phyloP scores from a whole-genome alignment of 2,113 vertebrate species.

The Dipodomys stephensi region DNA sequence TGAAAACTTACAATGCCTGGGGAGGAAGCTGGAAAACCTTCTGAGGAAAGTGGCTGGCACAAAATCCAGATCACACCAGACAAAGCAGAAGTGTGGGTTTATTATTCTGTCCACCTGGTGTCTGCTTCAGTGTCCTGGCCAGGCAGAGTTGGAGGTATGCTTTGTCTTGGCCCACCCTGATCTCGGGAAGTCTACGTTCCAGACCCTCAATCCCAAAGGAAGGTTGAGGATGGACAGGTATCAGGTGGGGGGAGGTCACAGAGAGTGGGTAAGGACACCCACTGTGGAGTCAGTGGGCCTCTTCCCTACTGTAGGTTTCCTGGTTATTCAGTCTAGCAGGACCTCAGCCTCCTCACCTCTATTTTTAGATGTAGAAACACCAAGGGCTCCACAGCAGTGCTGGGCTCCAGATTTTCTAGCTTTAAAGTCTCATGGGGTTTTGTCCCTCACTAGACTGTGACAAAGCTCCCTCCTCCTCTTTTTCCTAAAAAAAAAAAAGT shows the following conservation, averaged over 20 bases:
- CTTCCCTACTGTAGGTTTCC: background rate
- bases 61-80: background rate
- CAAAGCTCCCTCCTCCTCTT: background rate
- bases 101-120: background rate
- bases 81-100: rapidly evolving
- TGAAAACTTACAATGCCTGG: background rate
- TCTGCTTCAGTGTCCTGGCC: background rate
- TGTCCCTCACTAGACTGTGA: background rate
- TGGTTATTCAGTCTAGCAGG: background rate
- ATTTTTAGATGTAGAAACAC: background rate
- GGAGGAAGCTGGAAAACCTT: background rate
- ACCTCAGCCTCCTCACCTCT: background rate
- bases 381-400: background rate
- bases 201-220: background rate
- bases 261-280: background rate
- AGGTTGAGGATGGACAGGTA: background rate
- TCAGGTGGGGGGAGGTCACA: background rate
- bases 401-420: background rate
- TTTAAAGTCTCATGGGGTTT: background rate
- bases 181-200: background rate
- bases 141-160: no score
- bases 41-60: background rate
- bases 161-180: background rate
- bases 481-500: no score
- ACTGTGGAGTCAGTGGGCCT: background rate